Conservation (phyloP, 2,113 vertebrate genomes). For the Petrocephalus zakoni region DNA sequence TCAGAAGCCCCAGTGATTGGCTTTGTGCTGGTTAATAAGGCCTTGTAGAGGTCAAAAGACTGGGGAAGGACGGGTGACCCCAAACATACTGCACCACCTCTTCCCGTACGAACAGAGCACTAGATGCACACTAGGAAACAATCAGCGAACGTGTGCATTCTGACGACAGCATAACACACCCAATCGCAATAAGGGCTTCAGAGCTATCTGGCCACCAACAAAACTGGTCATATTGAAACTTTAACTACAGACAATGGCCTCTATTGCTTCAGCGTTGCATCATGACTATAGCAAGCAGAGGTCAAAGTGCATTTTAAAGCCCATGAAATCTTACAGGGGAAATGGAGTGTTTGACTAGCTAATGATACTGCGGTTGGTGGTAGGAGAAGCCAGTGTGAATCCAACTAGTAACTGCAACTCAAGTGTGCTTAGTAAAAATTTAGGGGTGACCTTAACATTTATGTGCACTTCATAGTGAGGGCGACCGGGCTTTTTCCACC, state of each 20-base stretch:
- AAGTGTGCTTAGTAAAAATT: too few species aligned
- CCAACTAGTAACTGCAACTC: too few species aligned
- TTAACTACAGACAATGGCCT: not conserved
- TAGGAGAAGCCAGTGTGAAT: too few species aligned
- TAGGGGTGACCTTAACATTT: too few species aligned
- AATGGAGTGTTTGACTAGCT: too few species aligned
- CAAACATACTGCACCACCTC: not conserved
- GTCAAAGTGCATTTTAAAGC: too few species aligned
- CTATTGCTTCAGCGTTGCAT: too few species aligned
- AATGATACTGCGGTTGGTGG: too few species aligned
- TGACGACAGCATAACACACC: not conserved
- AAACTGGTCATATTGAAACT: not conserved
- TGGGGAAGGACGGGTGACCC: not conserved
- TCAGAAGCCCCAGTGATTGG: not conserved
- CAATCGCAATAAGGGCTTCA: not conserved
- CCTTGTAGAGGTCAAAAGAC: not conserved
- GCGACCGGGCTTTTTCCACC: too few species aligned
- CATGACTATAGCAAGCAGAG: too few species aligned
- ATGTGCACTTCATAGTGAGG: too few species aligned
- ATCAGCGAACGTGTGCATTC: not conserved
- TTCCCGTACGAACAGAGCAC: not conserved
- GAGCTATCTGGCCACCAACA: not conserved
- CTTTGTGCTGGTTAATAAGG: not conserved
- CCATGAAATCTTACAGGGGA: too few species aligned
- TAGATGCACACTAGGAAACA: not conserved